Percentiles rank a stretch among this genome's conserved stretches.
These are phyloP conservation scores for Larimichthys polyactis DNA, from an alignment of 2,113 vertebrate genomes.

Conservation along the genomic window DNA sequence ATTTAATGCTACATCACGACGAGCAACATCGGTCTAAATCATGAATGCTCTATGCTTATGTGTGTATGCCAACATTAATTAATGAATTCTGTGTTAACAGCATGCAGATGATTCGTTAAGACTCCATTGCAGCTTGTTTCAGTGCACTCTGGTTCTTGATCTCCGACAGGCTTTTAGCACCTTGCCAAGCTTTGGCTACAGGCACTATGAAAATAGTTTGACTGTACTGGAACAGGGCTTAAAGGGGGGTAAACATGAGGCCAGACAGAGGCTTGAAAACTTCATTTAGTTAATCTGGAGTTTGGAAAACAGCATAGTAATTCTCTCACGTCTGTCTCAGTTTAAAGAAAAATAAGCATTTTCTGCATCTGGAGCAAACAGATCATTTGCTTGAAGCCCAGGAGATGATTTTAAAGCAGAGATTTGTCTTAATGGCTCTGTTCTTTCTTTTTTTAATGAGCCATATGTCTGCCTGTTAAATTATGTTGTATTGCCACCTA, in stretches of 20 bases:
- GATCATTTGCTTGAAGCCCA: not conserved
- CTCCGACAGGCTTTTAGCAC: slow-evolving; percentile 18
- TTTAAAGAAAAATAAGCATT: not conserved
- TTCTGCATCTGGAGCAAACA: slow-evolving; percentile 16
- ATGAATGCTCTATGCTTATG: not conserved
- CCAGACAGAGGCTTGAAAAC: not conserved
- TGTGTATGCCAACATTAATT: not conserved
- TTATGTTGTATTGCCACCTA: not conserved
- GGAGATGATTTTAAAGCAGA: slow-evolving; percentile 21
- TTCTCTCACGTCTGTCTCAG: not conserved
- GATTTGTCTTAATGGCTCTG: slow-evolving; percentile 5
- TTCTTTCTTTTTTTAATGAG: not conserved
- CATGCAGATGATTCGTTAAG: not conserved
- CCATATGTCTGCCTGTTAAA: slow-evolving; percentile 12
- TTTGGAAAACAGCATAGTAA: slow-evolving; percentile 9
- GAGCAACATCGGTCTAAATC: not conserved
- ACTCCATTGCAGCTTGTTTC: not conserved
- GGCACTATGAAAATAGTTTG: slow-evolving; percentile 12
- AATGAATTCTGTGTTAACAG: not conserved
- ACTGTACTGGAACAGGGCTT: not conserved
- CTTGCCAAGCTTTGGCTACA: slow-evolving; percentile 3
- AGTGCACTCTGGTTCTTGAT: not conserved
- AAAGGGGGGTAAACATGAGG: not conserved
- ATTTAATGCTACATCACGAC: not conserved
- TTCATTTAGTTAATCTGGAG: slow-evolving; percentile 7